Conservation (phyloP, 2,797 vertebrate species). For the Phyllotis vaccarum region DNA sequence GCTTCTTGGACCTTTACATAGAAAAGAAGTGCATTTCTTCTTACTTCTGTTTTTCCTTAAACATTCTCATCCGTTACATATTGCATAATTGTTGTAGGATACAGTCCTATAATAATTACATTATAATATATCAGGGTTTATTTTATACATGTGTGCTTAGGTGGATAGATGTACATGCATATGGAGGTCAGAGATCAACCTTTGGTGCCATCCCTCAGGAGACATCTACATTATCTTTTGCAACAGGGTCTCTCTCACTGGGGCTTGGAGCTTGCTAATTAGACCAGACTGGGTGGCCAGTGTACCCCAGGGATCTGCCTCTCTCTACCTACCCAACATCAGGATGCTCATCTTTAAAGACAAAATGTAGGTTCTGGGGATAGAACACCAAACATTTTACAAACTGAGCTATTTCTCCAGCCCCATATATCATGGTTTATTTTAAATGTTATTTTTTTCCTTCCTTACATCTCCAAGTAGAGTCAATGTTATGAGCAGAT, state of each 20-base stretch:
- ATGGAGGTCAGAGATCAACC: background rate
- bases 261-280: background rate
- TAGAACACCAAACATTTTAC: background rate
- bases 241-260: background rate
- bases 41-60: slow-evolving; percentile 23
- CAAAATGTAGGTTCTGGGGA: background rate
- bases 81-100: background rate
- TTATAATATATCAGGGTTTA: background rate
- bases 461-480: background rate
- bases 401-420: background rate
- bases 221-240: background rate
- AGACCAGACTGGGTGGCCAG: background rate
- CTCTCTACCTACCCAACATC: background rate
- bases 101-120: background rate
- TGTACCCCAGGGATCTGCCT: background rate
- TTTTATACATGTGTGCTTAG: background rate
- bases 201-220: background rate
- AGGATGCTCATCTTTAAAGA: background rate
- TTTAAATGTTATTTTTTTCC: background rate
- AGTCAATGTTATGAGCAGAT: background rate
- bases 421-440: background rate
- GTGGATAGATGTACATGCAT: too few species aligned
- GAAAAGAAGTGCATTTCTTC: background rate
- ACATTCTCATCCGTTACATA: background rate
- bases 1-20: slow-evolving; percentile 24